Conservation (phyloP, 2,888 invertebrate species). For the Napeogenes inachia region DNA sequence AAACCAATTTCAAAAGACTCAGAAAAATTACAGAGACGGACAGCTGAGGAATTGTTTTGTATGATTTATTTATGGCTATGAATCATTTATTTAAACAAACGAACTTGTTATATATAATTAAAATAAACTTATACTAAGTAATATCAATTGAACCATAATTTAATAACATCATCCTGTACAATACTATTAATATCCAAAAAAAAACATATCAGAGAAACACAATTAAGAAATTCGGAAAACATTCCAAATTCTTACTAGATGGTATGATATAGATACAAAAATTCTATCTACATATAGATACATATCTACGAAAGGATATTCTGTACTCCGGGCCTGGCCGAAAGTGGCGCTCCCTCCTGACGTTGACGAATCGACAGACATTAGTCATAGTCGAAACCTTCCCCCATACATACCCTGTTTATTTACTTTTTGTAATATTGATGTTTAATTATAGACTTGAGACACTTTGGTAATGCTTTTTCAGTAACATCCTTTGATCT, state of each 20-base stretch:
- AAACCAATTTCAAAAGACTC: constrained; percentile 69
- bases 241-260: constrained; percentile 20
- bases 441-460: constrained; percentile 75
- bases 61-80: not conserved
- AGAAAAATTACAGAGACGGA: constrained; percentile 51
- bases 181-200: too few relatives aligned
- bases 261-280: constrained; percentile 39
- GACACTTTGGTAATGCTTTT: constrained; percentile 56
- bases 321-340: constrained; percentile 62
- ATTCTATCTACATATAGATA: constrained; percentile 69
- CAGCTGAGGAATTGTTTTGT: constrained; percentile 8
- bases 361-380: constrained; percentile 83
- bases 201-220: too few relatives aligned
- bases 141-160: too few relatives aligned
- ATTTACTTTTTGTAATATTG: constrained; percentile 78
- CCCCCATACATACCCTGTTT: constrained; percentile 72
- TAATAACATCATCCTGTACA: too few relatives aligned
- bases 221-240: not conserved
- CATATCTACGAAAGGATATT: constrained; percentile 57
- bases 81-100: not conserved
- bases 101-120: not conserved
- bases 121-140: too few relatives aligned
- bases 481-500: too few relatives aligned
- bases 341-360: constrained; percentile 72
- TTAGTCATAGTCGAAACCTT: constrained; percentile 82